Conservation (phyloP, 2,888 invertebrate species). For the Orchesellides sinensis region DNA sequence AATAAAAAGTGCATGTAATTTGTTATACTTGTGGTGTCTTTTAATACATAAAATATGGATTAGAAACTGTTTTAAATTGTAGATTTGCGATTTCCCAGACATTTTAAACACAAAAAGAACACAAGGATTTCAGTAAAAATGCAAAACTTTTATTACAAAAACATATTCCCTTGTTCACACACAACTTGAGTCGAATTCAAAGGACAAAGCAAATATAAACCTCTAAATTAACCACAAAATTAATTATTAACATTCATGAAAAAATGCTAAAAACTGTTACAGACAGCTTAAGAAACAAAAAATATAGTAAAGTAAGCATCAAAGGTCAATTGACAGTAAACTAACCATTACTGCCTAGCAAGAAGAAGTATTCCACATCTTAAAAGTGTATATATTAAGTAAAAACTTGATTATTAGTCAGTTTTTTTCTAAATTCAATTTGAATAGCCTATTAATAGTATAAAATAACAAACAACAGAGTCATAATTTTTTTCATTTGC, state of each 20-base stretch:
- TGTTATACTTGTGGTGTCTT: too few relatives aligned
- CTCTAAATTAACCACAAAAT: not conserved
- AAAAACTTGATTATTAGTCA: not conserved
- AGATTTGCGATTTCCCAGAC: too few relatives aligned
- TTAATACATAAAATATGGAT: too few relatives aligned
- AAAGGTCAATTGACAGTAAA: not conserved
- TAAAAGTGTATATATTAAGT: not conserved
- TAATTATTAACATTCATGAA: slow-evolving; percentile 28
- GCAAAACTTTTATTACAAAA: slow-evolving; percentile 27
- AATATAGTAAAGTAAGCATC: not conserved
- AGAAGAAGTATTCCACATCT: not conserved
- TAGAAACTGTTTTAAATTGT: too few relatives aligned
- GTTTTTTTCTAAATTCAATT: not conserved
- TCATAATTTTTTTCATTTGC: slow-evolving; percentile 3
- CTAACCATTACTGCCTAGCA: not conserved
- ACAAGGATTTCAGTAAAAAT: too few relatives aligned
- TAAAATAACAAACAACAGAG: not conserved
- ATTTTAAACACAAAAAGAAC: too few relatives aligned
- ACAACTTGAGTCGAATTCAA: slow-evolving; percentile 13
- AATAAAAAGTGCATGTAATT: not conserved
- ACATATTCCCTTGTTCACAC: slow-evolving; percentile 8
- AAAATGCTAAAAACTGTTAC: not conserved
- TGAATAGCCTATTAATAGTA: not conserved
- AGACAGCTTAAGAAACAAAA: not conserved
- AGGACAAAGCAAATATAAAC: not conserved